Evolutionary conservation across 2,113 vertebrate species (phyloP), one percentile per base, ranked within the genome.

Genomic region (Anhinga anhinga): DNA sequence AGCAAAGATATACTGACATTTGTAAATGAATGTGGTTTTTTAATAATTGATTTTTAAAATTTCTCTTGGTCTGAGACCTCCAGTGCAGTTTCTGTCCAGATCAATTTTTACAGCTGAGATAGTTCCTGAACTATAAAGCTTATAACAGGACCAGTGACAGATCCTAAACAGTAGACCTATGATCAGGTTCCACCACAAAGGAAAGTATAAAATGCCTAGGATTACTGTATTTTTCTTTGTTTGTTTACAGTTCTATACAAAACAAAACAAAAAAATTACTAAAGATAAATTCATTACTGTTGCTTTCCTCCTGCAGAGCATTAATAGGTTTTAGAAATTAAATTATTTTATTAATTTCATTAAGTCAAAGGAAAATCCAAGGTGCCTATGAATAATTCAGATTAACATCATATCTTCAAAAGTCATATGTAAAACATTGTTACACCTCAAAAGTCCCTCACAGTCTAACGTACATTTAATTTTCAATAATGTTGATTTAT

Each of bases 401-500:
- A 63, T 96, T 96, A 93, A 94, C 91, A 98, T 98, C 98, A 97
- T 98, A 98, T 98, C 97, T 95, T 97, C 92, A 91, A 97, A 98
- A 98, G 97, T 98, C 95, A 96, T 98, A 98, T 98, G 98, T 98
- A 98, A 98, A 98, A 98, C 97, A 98, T 93, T 97, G 95, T 98
- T 98, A 97, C 95, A 98, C 94, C 89, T 97, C 96, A 97, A 89
- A 98, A 95, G 92, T 95, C 92, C 94, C 91, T 97, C 86, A 95
- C 72, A 96, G 94, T 97, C 95, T 97, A 98, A 98, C 50, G 8
- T 97, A 97, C 95, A 98, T 99, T 98, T 99, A 98, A 99, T 99
- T 98, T 98, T 97, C 97, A 98, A 97, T 98, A 97, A 97, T 97
- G 93, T 97, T 99, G 99, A 99, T 99, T 98, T 98, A 99, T 99